Base-by-base conservation (phyloP, 53 echinoderm and acorn worm genomes). In the Patiria pectinifera region DNA sequence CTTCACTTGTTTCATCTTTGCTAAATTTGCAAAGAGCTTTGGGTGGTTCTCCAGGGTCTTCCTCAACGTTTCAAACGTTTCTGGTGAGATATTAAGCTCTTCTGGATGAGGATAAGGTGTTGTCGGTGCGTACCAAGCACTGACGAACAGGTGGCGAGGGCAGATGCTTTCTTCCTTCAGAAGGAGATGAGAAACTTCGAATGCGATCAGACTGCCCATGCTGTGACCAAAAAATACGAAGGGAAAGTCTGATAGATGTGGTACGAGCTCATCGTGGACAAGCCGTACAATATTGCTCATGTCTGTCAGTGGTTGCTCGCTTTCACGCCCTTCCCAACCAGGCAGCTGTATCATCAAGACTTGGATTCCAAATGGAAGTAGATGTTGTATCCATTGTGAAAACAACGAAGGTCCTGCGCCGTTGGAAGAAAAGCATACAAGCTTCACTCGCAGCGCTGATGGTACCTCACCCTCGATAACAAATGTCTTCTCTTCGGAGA, bases 271-370 rank as follows among this genome's bases (percentile, higher is more conserved):
- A 47, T 84, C 66, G 26, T 84, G 70, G 35, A 95, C 48, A 11
- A 45, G 23, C n/a, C 69, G 46, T 49, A 1, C 35, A 35, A 35
- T 35, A 35, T 35, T 1, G 35, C 35, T 35, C 35, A 35, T 35
- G 0, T 35, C 61, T 59, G 46, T 69, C 2, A 94, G 59, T 6
- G 95, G 94, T 12, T 47, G 53, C 46, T 95, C 95, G 48, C 89
- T 53, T 11, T 94, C 89, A 35, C 94, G 91, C 11, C 95, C 95
- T 90, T 95, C 95, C 95, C 95, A 95, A 16, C 95, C 95, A 4
- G 95, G 95, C 15, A 95, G 81, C 26, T 95, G 94, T 15, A 92
- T 82, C 84, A 94, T 89, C 24, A 94, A 35, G 13, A 93, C 19
- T 48, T 94, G 92, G 26, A 95, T 81, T 11, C 86, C 92, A 75